phyloP scores from a whole-genome alignment of 2,797 vertebrate genomes.

The Glossophaga mutica region DNA sequence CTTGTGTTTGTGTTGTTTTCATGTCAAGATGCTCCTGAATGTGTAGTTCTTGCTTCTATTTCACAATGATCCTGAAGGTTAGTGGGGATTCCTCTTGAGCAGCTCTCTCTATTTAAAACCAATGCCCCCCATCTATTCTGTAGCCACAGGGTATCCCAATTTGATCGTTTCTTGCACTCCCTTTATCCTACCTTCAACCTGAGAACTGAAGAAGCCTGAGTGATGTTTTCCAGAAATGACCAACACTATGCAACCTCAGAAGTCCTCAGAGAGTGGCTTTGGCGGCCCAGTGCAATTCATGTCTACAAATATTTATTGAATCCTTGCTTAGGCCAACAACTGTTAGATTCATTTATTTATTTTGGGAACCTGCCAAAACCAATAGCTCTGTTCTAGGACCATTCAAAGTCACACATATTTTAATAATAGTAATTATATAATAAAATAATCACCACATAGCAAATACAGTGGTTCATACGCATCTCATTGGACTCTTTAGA shows the following conservation, averaged over 20 bases:
- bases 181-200: not conserved
- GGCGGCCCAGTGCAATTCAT: not conserved
- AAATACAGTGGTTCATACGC: not conserved
- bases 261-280: not conserved
- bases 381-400: not conserved
- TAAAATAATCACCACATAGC: not conserved
- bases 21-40: not conserved
- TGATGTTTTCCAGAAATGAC: conserved; percentile 5
- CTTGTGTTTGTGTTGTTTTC: not conserved
- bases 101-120: not conserved
- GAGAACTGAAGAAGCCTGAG: not conserved
- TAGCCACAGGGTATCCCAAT: not conserved
- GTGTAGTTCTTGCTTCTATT: not conserved
- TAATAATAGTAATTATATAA: not conserved
- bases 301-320: not conserved
- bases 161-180: not conserved
- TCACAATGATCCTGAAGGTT: not conserved
- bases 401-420: not conserved
- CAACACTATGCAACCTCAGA: not conserved
- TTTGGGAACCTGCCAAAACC: not conserved
- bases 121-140: not conserved
- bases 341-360: conserved; percentile 28
- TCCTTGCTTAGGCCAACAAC: not conserved
- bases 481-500: not conserved
- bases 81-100: not conserved